These are phyloP conservation scores for Sminthurinus aureus DNA, from an alignment of 2,888 invertebrate species.

Conservation along the genomic window DNA sequence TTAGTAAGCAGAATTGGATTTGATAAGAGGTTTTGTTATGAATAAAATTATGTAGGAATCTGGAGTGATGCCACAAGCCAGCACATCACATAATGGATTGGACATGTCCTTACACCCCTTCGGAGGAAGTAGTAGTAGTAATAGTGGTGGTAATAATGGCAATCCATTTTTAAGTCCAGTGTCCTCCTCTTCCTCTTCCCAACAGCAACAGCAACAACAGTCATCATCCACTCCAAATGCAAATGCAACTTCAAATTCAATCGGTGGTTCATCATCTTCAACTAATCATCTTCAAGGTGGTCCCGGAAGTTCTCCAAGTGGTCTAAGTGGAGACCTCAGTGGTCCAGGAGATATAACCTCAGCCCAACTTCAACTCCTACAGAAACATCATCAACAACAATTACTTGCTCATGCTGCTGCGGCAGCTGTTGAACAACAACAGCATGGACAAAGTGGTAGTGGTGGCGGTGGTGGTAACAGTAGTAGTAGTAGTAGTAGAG, in stretches of 20 bases:
- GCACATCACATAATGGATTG: conserved; percentile 54
- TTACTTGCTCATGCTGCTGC: neutral
- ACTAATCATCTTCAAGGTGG: conserved; percentile 17
- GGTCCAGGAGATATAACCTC: conserved; percentile 19
- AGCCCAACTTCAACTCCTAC: conserved; percentile 47
- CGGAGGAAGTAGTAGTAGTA: conserved; percentile 36
- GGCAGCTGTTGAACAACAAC: too few relatives aligned
- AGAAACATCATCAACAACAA: conserved; percentile 41
- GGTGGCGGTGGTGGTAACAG: too few relatives aligned
- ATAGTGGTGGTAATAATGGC: conserved; percentile 44
- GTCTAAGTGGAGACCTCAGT: neutral
- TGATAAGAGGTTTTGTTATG: neutral
- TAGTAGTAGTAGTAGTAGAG: neutral
- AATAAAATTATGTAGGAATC: conserved; percentile 40
- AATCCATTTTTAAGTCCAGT: conserved; percentile 43
- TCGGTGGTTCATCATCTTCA: conserved; percentile 27
- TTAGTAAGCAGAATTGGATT: neutral
- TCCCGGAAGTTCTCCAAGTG: conserved; percentile 32
- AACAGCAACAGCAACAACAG: conserved; percentile 41
- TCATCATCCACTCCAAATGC: neutral
- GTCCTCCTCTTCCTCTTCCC: conserved; percentile 35
- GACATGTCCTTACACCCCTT: conserved; percentile 55
- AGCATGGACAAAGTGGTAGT: too few relatives aligned
- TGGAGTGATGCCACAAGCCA: conserved; percentile 41
- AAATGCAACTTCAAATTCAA: conserved; percentile 38